Percentiles rank a stretch among this genome's conserved stretches.
Evolutionary conservation across 92 coral and sea anemone genomes (phyloP).

Genomic region (Parazoanthus swiftii): DNA sequence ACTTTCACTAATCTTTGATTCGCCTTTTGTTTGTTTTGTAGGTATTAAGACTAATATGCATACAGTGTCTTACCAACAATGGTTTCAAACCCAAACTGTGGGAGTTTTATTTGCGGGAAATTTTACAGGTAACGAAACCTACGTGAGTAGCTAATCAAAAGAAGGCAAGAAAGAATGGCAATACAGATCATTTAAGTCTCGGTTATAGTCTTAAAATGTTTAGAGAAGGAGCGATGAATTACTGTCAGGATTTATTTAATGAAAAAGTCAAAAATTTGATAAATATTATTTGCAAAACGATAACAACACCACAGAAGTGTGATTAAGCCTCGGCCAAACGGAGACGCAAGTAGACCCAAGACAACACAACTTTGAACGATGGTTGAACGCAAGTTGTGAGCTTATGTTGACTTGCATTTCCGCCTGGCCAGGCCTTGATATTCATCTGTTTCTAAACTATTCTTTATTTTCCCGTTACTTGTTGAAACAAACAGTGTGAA

Average conservation of each 20-base stretch:
- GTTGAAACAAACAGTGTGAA: no score
- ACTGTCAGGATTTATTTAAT: no score
- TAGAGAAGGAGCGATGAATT: background rate
- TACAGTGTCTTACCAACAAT: slow-evolving; percentile 87
- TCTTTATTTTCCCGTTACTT: no score
- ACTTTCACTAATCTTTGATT: background rate
- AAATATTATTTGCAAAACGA: no score
- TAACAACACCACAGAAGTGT: background rate
- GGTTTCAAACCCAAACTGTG: slow-evolving; percentile 93
- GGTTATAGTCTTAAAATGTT: background rate
- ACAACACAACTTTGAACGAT: background rate
- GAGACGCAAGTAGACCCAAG: background rate
- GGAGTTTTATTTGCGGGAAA: slow-evolving; percentile 89
- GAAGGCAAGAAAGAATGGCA: background rate
- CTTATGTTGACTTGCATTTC: no score
- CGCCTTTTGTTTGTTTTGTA: slow-evolving; percentile 22
- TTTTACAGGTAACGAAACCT: slow-evolving; percentile 59
- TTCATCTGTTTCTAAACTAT: no score
- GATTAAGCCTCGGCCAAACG: background rate
- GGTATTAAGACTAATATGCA: slow-evolving; percentile 86
- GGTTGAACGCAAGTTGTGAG: no score
- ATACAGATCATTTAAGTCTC: no score
- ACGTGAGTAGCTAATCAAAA: background rate
- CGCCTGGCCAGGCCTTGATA: no score
- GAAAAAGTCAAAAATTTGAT: no score